Conservation (phyloP, 92 coral and sea anemone genomes). For the Blastomussa wellsi region DNA sequence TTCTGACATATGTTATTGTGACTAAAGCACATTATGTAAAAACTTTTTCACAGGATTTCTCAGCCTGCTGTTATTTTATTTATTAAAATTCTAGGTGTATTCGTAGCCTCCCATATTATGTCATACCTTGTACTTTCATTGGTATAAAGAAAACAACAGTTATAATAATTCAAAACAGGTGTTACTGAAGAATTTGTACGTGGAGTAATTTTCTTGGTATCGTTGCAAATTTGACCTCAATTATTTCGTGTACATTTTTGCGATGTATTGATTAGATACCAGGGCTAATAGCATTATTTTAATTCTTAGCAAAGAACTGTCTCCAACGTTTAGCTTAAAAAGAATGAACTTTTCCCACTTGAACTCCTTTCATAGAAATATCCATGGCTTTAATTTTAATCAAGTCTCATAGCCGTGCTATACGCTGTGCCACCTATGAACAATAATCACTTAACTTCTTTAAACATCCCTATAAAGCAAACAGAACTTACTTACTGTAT, state of each 20-base stretch:
- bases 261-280: conserved; percentile 5
- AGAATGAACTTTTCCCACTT: background rate
- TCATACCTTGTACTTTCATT: background rate
- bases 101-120: background rate
- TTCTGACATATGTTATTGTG: background rate
- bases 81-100: background rate
- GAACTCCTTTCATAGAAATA: background rate
- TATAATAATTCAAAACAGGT: background rate
- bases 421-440: background rate
- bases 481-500: background rate
- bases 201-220: conserved; percentile 16
- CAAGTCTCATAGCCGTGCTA: background rate
- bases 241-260: conserved; percentile 5
- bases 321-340: background rate
- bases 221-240: background rate
- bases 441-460: background rate
- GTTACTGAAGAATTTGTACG: background rate
- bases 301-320: background rate
- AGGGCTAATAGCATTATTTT: background rate
- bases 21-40: no score
- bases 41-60: background rate
- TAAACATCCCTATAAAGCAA: background rate
- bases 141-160: background rate
- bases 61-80: background rate
- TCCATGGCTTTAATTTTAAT: background rate